These are phyloP conservation scores for Nasalis larvatus DNA, from an alignment of 2,113 vertebrate species.

Conservation along the genomic window DNA sequence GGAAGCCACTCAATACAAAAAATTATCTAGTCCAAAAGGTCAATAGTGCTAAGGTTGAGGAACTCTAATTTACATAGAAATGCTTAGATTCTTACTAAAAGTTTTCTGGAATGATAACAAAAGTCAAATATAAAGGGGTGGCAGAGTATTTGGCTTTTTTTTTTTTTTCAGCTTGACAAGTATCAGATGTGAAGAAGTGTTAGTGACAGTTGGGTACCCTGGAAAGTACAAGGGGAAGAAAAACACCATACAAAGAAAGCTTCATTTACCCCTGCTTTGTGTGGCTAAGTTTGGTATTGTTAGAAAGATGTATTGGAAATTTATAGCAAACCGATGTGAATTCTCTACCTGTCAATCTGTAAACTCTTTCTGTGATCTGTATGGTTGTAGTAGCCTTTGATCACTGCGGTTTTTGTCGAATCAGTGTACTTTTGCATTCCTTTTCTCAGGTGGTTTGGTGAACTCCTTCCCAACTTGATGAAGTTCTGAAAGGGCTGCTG, in stretches of 20 bases:
- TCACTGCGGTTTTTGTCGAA: neutral
- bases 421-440: neutral
- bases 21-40: neutral
- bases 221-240: neutral
- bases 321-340: neutral
- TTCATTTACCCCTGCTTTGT: constrained; percentile 22
- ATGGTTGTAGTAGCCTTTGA: neutral
- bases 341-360: constrained; percentile 3
- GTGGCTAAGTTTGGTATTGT: neutral
- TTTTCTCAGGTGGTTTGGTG: neutral
- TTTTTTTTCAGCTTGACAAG: constrained; percentile 27
- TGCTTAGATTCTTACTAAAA: neutral
- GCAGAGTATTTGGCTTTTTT: neutral
- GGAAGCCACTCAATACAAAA: neutral
- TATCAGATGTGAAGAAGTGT: neutral
- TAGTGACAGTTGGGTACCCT: neutral
- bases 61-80: neutral
- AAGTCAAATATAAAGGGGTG: constrained; percentile 14
- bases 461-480: neutral
- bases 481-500: neutral
- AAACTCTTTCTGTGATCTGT: neutral
- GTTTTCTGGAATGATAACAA: constrained; percentile 26
- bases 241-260: constrained; percentile 43
- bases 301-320: neutral
- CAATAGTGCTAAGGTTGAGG: constrained; percentile 17